Conservation (phyloP, 2,888 invertebrate species). For the Adelognathus sp. region DNA sequence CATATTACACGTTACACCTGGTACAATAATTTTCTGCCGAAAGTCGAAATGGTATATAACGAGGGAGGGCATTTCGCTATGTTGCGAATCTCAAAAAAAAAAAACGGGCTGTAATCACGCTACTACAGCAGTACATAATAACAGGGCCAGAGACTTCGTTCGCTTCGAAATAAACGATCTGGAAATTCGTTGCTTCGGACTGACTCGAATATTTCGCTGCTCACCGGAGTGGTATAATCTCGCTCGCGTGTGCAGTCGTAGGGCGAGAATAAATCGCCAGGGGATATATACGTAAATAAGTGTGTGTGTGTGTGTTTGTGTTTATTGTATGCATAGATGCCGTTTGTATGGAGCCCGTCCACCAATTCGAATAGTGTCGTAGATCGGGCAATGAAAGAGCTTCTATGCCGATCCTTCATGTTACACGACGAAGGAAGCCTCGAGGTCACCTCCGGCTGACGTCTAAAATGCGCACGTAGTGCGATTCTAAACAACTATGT, state of each 20-base stretch:
- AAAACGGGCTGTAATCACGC: slow-evolving; percentile 57
- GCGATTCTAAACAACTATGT: slow-evolving; percentile 38
- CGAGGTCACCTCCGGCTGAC: slow-evolving; percentile 36
- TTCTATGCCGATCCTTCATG: slow-evolving; percentile 53
- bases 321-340: neutral
- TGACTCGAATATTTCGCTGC: slow-evolving; percentile 40
- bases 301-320: neutral
- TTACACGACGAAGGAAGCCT: slow-evolving; percentile 31
- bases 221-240: slow-evolving; percentile 33
- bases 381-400: slow-evolving; percentile 51
- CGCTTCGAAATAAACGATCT: slow-evolving; percentile 58
- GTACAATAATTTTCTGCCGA: too few species aligned
- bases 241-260: slow-evolving; percentile 55
- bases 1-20: slow-evolving; percentile 33
- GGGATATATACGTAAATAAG: neutral
- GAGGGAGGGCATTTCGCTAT: slow-evolving; percentile 13
- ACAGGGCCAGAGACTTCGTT: slow-evolving; percentile 56
- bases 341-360: neutral
- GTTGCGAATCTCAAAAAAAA: slow-evolving; percentile 26
- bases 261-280: slow-evolving; percentile 34
- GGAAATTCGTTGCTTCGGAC: slow-evolving; percentile 25
- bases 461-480: slow-evolving; percentile 15
- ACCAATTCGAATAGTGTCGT: slow-evolving; percentile 3
- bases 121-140: slow-evolving; percentile 50
- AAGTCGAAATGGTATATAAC: too few species aligned